Evolutionary conservation across 2,888 invertebrate genomes (phyloP).

Genomic region (Nymphalis c-album): DNA sequence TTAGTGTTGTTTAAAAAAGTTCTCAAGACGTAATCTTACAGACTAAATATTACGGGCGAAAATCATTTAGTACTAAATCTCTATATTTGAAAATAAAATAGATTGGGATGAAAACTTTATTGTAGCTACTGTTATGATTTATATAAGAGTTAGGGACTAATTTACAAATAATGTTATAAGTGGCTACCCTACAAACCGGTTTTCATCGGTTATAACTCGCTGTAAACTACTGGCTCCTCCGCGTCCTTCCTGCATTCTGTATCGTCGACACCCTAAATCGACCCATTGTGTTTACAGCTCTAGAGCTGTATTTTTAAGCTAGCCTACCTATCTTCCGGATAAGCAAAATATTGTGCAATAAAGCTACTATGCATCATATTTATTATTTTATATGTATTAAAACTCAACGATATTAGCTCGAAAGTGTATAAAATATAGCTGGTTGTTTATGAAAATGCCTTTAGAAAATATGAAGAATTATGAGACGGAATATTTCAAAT

Average conservation of each 20-base stretch:
- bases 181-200: conserved; percentile 16
- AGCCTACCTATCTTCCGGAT: conserved; percentile 1
- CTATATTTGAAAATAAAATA: no score
- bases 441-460: neutral
- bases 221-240: conserved; percentile 5
- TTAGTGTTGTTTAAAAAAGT: no score
- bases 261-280: conserved; percentile 11
- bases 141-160: neutral
- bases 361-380: conserved; percentile 16
- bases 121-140: neutral
- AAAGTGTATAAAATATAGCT: neutral
- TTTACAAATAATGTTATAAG: neutral
- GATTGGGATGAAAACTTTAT: no score
- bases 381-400: conserved; percentile 11
- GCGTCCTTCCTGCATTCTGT: conserved; percentile 11
- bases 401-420: neutral
- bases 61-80: neutral
- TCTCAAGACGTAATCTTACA: no score
- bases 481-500: neutral
- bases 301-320: conserved; percentile 19
- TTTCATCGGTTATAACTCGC: conserved; percentile 21
- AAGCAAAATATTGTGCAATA: conserved; percentile 13
- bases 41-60: no score
- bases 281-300: conserved; percentile 17
- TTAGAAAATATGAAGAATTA: neutral